Base-by-base conservation (phyloP, 1,140 invertebrate genomes). In the Dinoponera quadriceps region DNA sequence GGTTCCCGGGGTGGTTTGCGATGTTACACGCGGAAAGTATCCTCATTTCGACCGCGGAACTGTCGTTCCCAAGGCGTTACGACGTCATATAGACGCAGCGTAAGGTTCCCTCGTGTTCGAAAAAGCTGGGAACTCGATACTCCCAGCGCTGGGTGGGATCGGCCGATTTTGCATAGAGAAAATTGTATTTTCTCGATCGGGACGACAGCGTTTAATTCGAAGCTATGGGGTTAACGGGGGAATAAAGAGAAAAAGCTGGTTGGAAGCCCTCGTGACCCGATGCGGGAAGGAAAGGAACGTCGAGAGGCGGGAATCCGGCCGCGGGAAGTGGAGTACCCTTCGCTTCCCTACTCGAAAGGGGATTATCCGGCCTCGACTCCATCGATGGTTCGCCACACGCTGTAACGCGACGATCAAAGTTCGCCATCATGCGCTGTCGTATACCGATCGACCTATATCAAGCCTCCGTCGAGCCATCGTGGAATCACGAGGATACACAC, bases 401-500 rank as follows among this genome's bases (percentile, higher is more conserved):
- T 82, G 82, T 88, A 84, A 88, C 77, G 77, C 80, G 84, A 88
- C 84, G 88, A 89, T 89, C 87, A 88, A 89, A 89, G 87, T 88
- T 88, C 80, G 63, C 48, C 14, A 38, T 85, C 14, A 38, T 85
- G 84, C 78, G 69, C 80, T 59, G 57, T 63, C 69, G 11, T 44
- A 44, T 44, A 44, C 3, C 38, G 38, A 44, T 54, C 80, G 78
- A 77, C 49, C 86, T 82, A 84, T 73, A 88, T 83, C 73, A 84
- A 72, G 20, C 38, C 83, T 69, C 55, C 2, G 48, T 82, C 51
- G 71, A 63, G 73, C 68, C 62, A 81, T 62, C 85, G 66, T 44
- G 62, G 65, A 85, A 88, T 85, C 86, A 83, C 49, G 69, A 82
- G 78, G 57, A 85, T 44, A 78, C 22, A 57, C 25, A 65, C 51